Conservation (phyloP, 2,113 vertebrate species). For the Sturnus vulgaris region DNA sequence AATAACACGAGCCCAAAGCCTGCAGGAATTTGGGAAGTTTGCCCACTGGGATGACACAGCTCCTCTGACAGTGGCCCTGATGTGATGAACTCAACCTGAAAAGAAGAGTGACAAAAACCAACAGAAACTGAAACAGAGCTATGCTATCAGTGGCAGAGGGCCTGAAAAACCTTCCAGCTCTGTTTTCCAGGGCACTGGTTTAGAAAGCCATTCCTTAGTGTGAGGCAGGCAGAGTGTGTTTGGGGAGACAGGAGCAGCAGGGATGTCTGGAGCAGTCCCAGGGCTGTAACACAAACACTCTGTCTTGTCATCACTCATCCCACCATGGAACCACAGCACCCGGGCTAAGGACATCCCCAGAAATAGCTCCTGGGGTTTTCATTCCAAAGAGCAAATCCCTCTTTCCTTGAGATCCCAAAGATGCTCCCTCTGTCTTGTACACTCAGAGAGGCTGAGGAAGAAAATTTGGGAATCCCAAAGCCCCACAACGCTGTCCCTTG, state of each 20-base stretch:
- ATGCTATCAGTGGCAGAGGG: neutral
- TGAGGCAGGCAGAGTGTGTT: neutral
- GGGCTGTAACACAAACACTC: neutral
- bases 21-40: neutral
- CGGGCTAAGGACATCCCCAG: neutral
- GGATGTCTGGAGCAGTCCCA: neutral
- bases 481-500: fast-evolving
- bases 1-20: neutral
- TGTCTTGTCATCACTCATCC: constrained; percentile 1
- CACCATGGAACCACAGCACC: neutral
- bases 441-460: neutral
- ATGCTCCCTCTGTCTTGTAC: neutral
- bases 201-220: neutral
- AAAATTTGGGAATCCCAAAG: neutral
- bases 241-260: neutral
- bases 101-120: neutral
- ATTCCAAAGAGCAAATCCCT: neutral
- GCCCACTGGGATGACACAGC: constrained; percentile 18
- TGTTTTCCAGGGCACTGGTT: neutral
- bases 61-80: neutral
- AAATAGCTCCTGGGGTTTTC: neutral
- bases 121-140: neutral
- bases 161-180: neutral
- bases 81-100: neutral
- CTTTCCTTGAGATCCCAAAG: neutral